Evolutionary conservation across 2,888 invertebrate species (phyloP), one percentile per base, ranked within the genome.

Genomic region (Limnephilus auricula): DNA sequence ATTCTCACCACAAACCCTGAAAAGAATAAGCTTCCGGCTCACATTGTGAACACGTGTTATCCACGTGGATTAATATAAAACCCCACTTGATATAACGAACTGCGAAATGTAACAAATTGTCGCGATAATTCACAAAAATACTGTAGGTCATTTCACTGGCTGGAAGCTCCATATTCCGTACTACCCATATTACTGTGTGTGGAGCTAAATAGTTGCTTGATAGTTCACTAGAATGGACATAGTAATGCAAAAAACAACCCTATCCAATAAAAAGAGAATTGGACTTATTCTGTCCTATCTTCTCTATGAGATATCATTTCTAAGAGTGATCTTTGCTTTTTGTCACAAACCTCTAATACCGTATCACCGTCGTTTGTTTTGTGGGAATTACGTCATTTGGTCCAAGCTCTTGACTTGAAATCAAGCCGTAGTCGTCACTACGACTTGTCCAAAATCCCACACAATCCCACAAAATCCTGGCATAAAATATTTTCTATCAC

Each of bases 41-140:
- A 40, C 89, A 89, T 82, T 40, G 80, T 31, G 82, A 91, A 83
- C 91, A 89, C 89, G 79, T 89, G 90, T 83, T 90, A 88, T 50
- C 83, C 82, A 12, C 79, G 87, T 79, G 88, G 87, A 90, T 92
- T 89, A 87, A 92, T 90, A 83, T 90, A 84, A 83, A 90, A 50
- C 87, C 88, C 65, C 85, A 50, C 85, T 78, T 85, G 87, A 90
- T 79, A 92, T 90, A 82, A 40, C 88, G 86, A 34, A 88, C 79
- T 88, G 90, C 32, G 86, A 90, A 89, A 90, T 79, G 91, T 92
- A 84, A 93, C 93, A 92, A 93, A 93, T 92, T 79, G 91, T 89
- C 45, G 93, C 90, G 89, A 93, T 93, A 92, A 93, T 93, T 93
- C 93, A 93, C 92, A 92, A 93, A 93, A 93, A 93, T 93, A 92